A percentile compares a stretch with the other conserved stretches of the same genome.
Evolutionary conservation across 2,113 vertebrate species (phyloP).

Genomic region (Mionectes macconnelli): DNA sequence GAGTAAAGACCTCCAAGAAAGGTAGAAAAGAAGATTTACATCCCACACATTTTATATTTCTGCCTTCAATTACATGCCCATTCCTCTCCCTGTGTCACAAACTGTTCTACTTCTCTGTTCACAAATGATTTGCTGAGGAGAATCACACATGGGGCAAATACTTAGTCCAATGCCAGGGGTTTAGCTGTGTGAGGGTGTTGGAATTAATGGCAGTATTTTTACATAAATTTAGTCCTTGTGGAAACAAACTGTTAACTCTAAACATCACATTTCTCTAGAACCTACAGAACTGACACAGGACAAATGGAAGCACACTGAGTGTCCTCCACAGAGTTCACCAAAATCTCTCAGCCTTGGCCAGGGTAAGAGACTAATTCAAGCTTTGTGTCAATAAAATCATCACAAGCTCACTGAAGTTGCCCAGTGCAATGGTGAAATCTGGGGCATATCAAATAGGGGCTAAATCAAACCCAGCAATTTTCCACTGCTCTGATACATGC

Average conservation of each 20-base stretch:
- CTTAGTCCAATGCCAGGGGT: background rate
- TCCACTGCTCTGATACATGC: background rate
- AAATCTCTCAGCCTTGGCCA: background rate
- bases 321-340: background rate
- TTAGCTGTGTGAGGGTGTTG: background rate
- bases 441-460: background rate
- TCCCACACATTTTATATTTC: background rate
- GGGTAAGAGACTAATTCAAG: background rate
- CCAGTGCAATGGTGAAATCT: background rate
- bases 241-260: background rate
- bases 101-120: background rate
- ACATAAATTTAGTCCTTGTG: background rate
- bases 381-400: background rate
- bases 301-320: background rate
- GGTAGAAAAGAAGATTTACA: background rate
- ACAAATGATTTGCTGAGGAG: background rate
- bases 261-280: background rate
- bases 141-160: background rate
- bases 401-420: background rate
- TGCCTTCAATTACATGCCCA: background rate
- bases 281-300: background rate
- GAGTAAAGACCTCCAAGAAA: background rate
- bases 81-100: background rate
- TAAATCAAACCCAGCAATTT: conserved; percentile 36
- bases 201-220: background rate